Base-by-base conservation (phyloP, 2,888 invertebrate species). In the Shargacucullia verbasci region DNA sequence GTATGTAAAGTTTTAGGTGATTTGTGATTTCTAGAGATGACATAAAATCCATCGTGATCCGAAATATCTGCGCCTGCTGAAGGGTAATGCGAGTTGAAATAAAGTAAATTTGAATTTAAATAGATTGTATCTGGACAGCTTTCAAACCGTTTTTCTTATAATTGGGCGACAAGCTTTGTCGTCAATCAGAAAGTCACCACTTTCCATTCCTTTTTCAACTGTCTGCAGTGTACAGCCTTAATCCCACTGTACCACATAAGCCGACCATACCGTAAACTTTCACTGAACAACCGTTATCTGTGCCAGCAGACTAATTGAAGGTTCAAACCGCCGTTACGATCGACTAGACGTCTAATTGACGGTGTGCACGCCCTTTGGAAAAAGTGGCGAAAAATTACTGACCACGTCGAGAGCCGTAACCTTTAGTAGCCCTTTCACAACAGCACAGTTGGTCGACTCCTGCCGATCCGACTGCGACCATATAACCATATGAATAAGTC, bases 261-360 rank as follows among this genome's bases (percentile, higher is more conserved):
- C 34, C 9, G 29, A 29, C 29, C n/a, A n/a, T 5, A 35, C 49
- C 41, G 60, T 11, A 40, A n/a, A 25, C 65, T 65, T 65, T 65
- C 65, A 48, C 64, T 55, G 33, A 7, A 25, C 13, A 7, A 20
- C 60, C 60, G 65, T 49, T 65, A 60, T 15, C 20, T 13, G 13
- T 50, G 29, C 7, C 59, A 37, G 59, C 38, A 12, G 15, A 41
- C 49, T 65, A 65, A 65, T 65, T 55, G 64, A 29, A 31, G 27
- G 37, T 11, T n/a, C 13, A 35, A n/a, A 10, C 55, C 29, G 29
- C 62, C 55, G 55, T 65, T 65, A 60, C 65, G 54, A 40, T 25
- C 39, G 34, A 14, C 38, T 47, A 49, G 46, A 47, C 60, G 27
- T 13, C 59, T 65, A 60, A 65, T 55, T 60, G 49, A 46, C 40